phyloP scores from a whole-genome alignment of 2,797 vertebrate species.

The Siniperca scherzeri region DNA sequence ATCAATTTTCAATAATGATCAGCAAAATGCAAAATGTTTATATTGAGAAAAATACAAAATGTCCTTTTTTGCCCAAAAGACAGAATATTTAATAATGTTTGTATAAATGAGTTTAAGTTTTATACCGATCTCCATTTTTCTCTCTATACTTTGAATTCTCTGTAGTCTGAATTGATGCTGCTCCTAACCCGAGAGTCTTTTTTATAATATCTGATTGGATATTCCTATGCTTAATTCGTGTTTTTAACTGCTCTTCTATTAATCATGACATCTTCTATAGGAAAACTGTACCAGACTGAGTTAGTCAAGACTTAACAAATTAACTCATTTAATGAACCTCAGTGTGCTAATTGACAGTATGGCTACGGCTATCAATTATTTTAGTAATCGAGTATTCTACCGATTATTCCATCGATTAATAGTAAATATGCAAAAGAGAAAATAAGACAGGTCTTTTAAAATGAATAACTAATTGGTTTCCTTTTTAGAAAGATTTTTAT shows the following conservation, averaged over 20 bases:
- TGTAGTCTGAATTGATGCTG: not conserved
- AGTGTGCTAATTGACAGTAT: not conserved
- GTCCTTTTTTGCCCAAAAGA: not conserved
- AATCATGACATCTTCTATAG: too few species aligned
- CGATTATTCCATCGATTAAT: too few species aligned
- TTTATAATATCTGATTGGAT: not conserved
- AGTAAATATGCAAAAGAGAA: too few species aligned
- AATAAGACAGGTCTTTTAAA: too few species aligned
- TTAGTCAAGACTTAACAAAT: not conserved
- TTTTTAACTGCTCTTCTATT: not conserved
- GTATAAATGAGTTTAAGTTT: not conserved
- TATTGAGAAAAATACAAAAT: too few species aligned
- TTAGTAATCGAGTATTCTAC: too few species aligned
- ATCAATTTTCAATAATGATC: too few species aligned
- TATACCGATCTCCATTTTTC: not conserved
- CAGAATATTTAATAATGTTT: not conserved
- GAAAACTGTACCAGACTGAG: not conserved
- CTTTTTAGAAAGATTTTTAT: too few species aligned
- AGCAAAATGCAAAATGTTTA: too few species aligned
- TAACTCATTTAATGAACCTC: not conserved
- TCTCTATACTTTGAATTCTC: not conserved
- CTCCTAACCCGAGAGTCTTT: not conserved
- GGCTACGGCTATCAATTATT: too few species aligned
- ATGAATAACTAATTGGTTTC: too few species aligned
- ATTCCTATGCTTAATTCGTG: not conserved